Evolutionary conservation across 2,888 invertebrate genomes (phyloP).

Genomic region (Dorcus parallelipipedus): DNA sequence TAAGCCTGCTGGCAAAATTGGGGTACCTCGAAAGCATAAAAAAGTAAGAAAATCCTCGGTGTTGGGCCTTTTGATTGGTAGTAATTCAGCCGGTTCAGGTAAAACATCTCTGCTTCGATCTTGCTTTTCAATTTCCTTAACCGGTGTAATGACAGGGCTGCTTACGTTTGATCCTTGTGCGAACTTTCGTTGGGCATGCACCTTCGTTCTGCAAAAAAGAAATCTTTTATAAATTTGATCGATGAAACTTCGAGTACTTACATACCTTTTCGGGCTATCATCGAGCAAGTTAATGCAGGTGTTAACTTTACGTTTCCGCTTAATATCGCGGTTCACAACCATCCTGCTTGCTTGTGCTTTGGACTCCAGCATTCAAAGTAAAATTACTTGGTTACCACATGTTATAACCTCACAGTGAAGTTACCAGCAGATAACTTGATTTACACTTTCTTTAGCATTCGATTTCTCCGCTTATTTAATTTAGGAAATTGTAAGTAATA

Average conservation of each 20-base stretch:
- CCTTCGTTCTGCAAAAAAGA: slow-evolving; percentile 61
- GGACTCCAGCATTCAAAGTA: background rate
- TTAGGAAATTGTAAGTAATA: background rate
- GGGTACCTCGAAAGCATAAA: slow-evolving; percentile 76
- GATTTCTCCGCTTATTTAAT: too few species aligned
- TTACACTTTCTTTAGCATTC: too few species aligned
- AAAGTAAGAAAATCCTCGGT: slow-evolving; percentile 85
- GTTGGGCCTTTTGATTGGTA: slow-evolving; percentile 68
- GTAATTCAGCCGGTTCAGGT: slow-evolving; percentile 57
- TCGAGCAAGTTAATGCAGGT: slow-evolving; percentile 33
- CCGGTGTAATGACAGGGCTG: slow-evolving; percentile 57
- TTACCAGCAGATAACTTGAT: too few species aligned
- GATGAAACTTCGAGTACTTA: background rate
- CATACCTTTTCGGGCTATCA: slow-evolving; percentile 51
- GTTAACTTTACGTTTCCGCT: slow-evolving; percentile 46
- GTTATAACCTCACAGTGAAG: background rate
- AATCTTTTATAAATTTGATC: background rate
- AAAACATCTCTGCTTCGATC: slow-evolving; percentile 45
- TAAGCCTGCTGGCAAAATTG: slow-evolving; percentile 67
- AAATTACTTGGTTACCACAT: background rate
- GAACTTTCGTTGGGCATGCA: slow-evolving; percentile 85
- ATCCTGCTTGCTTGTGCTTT: slow-evolving; percentile 22
- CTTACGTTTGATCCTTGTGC: slow-evolving; percentile 71
- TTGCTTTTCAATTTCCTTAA: slow-evolving; percentile 58
- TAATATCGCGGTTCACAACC: slow-evolving; percentile 46